Conservation (phyloP, 2,797 vertebrate species). For the Esox masquinongy region DNA sequence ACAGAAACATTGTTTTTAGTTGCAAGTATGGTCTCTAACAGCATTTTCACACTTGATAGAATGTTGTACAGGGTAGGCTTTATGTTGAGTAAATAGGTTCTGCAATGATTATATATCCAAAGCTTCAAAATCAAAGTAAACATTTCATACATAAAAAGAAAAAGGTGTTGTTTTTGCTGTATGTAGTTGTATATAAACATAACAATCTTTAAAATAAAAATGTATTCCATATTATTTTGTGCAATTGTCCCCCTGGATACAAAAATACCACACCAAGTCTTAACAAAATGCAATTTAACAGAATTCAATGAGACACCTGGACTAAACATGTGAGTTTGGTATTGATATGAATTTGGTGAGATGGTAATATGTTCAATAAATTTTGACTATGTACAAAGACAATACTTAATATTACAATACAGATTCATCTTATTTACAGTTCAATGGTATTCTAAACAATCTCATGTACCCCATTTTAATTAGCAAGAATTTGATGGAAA, state of each 20-base stretch:
- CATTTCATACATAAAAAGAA: constrained; percentile 49
- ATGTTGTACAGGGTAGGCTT: constrained; percentile 51
- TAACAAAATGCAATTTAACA: constrained; percentile 47
- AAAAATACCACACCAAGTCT: constrained; percentile 70
- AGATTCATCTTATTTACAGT: constrained; percentile 83
- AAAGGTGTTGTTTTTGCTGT: constrained; percentile 44
- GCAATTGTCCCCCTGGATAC: constrained; percentile 59
- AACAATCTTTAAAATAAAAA: constrained; percentile 64
- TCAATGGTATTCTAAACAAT: constrained; percentile 69
- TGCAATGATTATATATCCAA: constrained; percentile 63
- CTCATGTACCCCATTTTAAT: constrained; percentile 59
- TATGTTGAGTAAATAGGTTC: constrained; percentile 56
- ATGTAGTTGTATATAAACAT: constrained; percentile 59
- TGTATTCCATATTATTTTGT: constrained; percentile 48
- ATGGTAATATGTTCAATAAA: constrained; percentile 69
- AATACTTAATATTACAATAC: constrained; percentile 78
- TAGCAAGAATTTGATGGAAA: constrained; percentile 33
- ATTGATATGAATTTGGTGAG: constrained; percentile 47
- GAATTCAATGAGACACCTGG: constrained; percentile 53
- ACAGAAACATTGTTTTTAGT: constrained; percentile 63
- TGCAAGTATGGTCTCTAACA: constrained; percentile 62
- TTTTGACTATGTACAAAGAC: constrained; percentile 80
- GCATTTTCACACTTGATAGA: constrained; percentile 53
- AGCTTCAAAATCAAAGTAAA: constrained; percentile 58
- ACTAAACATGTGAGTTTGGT: constrained; percentile 52